phyloP scores from a whole-genome alignment of 2,888 invertebrate genomes.

The Panopea generosa region DNA sequence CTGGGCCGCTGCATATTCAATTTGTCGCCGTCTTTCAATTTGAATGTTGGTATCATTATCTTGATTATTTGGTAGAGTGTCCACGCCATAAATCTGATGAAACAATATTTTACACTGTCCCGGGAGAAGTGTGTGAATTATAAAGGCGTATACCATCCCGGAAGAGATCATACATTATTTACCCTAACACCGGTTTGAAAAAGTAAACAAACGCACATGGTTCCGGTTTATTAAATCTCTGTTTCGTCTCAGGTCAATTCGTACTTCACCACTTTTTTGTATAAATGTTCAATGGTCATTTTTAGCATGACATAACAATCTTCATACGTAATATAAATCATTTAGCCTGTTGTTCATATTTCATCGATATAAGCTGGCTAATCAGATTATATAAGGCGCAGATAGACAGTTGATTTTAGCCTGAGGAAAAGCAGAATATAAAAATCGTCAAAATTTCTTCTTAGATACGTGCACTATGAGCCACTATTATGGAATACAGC shows the following conservation, averaged over 20 bases:
- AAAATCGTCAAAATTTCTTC: too few species aligned
- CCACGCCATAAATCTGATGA: constrained; percentile 65
- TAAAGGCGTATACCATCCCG: constrained; percentile 79
- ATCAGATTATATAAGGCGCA: too few species aligned
- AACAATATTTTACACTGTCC: constrained; percentile 71
- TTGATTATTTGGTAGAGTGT: constrained; percentile 11
- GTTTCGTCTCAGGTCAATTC: background rate
- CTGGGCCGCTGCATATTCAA: constrained; percentile 69
- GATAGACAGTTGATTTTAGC: too few species aligned
- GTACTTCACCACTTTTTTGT: background rate
- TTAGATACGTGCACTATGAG: too few species aligned
- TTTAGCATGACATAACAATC: too few species aligned
- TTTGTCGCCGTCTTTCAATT: constrained; percentile 36
- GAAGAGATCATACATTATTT: constrained; percentile 28
- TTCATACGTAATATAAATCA: too few species aligned
- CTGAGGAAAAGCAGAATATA: too few species aligned
- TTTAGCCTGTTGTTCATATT: too few species aligned
- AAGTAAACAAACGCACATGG: constrained; percentile 19
- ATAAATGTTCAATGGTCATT: too few species aligned
- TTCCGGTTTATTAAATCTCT: constrained; percentile 11
- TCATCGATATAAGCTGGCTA: too few species aligned
- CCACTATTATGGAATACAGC: too few species aligned
- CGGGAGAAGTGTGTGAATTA: constrained; percentile 75
- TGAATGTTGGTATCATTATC: constrained; percentile 31
- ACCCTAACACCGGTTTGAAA: constrained; percentile 46